phyloP scores from a whole-genome alignment of 2,797 vertebrate genomes.

The Amazona finschi region DNA sequence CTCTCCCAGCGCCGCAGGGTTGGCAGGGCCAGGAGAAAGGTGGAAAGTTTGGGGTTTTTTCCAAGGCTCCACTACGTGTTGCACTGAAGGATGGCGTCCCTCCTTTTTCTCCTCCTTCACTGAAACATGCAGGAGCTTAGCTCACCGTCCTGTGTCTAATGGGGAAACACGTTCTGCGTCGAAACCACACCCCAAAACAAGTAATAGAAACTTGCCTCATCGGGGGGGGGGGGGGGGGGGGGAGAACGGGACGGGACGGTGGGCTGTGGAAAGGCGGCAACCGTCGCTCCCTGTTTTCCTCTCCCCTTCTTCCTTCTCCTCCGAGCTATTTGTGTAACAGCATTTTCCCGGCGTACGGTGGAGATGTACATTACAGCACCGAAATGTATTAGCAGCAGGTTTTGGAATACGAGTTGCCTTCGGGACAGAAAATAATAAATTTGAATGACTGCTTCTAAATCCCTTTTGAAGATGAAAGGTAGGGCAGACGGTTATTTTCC shows the following conservation, averaged over 20 bases:
- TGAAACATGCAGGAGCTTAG: neutral
- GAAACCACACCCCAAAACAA: slow-evolving; percentile 30
- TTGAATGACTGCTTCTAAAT: neutral
- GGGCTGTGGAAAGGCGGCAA: accelerated
- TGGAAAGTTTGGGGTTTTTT: neutral
- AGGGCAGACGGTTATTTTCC: neutral
- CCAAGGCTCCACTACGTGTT: neutral
- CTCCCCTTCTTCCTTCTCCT: neutral
- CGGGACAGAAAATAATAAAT: slow-evolving; percentile 13
- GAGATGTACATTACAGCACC: neutral
- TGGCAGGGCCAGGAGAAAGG: neutral
- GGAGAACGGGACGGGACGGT: too few species aligned
- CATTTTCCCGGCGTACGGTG: neutral
- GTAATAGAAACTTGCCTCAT: slow-evolving; percentile 36
- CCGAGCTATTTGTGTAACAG: neutral
- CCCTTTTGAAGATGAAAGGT: slow-evolving; percentile 17
- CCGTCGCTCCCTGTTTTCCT: neutral
- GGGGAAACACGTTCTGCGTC: neutral
- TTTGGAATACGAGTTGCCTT: neutral
- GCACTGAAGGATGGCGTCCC: neutral
- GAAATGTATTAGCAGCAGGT: neutral
- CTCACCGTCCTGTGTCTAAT: neutral
- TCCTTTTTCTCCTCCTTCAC: neutral
- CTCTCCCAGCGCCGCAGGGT: neutral
- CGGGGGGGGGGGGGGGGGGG: accelerated